Conservation (phyloP, 2,888 invertebrate genomes). For the Diogma glabrata region DNA sequence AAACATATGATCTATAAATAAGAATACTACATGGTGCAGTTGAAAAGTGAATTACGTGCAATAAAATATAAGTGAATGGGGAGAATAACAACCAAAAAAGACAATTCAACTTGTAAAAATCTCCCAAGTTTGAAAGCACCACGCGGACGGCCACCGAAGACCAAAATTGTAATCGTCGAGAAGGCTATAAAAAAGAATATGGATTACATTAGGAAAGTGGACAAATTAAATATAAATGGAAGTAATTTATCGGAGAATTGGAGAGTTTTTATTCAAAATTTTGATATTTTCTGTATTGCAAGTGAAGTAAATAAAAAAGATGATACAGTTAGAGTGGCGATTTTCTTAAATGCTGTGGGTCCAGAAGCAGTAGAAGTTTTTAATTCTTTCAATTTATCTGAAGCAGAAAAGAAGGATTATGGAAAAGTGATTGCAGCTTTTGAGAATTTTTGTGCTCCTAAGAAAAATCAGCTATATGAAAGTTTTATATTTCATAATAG, state of each 20-base stretch:
- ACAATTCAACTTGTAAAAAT: too few relatives aligned
- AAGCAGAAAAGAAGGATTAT: background rate
- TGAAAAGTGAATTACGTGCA: too few relatives aligned
- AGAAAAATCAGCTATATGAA: background rate
- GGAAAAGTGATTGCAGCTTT: background rate
- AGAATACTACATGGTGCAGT: too few relatives aligned
- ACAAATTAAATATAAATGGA: constrained; percentile 18
- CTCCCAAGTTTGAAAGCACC: constrained; percentile 6
- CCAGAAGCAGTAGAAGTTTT: background rate
- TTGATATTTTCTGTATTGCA: constrained; percentile 20
- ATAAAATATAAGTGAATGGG: too few relatives aligned
- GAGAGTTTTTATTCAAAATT: constrained; percentile 21
- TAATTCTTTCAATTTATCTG: background rate
- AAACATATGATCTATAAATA: too few relatives aligned
- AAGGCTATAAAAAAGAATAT: constrained; percentile 9
- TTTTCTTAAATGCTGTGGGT: background rate
- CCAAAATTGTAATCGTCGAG: background rate
- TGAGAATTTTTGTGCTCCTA: background rate
- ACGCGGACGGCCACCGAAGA: constrained; percentile 15
- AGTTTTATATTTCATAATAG: background rate
- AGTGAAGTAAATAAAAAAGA: constrained; percentile 18
- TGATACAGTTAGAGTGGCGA: background rate
- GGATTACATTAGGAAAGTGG: constrained; percentile 16
- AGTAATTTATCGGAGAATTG: constrained; percentile 22
- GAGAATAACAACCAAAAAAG: too few relatives aligned